Evolutionary conservation across 2,888 invertebrate genomes (phyloP).

Genomic region (Theretra japonica): DNA sequence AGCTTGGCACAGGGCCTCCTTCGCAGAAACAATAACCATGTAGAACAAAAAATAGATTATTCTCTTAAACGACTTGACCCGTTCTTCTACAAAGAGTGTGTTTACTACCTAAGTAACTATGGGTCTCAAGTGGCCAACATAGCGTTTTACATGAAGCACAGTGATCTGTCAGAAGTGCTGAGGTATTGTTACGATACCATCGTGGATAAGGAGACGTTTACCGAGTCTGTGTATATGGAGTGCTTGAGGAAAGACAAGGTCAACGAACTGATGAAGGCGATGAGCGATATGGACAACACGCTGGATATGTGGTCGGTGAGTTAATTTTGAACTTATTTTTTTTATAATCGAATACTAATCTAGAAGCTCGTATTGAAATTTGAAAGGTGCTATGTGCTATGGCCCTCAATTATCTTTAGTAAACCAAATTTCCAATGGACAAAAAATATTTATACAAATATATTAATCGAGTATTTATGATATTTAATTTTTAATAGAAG

Average conservation of each 20-base stretch:
- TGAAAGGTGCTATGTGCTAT: too few species aligned
- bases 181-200: slow-evolving; percentile 88
- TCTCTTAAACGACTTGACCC: slow-evolving; percentile 77
- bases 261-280: slow-evolving; percentile 85
- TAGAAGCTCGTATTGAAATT: too few species aligned
- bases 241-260: slow-evolving; percentile 87
- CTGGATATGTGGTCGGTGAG: slow-evolving; percentile 88
- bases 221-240: slow-evolving; percentile 88
- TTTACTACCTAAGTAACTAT: slow-evolving; percentile 92
- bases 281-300: slow-evolving; percentile 87
- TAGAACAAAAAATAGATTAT: slow-evolving; percentile 67
- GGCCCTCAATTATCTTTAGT: too few species aligned
- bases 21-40: slow-evolving; percentile 65
- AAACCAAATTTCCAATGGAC: too few species aligned
- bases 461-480: too few species aligned
- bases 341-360: too few species aligned
- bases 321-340: slow-evolving; percentile 21
- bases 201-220: slow-evolving; percentile 88
- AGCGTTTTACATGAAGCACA: slow-evolving; percentile 90
- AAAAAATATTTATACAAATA: too few species aligned
- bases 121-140: slow-evolving; percentile 90
- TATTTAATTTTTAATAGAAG: too few species aligned
- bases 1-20: slow-evolving; percentile 77
- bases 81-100: slow-evolving; percentile 89
- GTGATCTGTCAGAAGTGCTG: slow-evolving; percentile 88